Evolutionary conservation across 2,113 vertebrate species (phyloP), one percentile per base, ranked within the genome.

Genomic region (Cercocebus atys): DNA sequence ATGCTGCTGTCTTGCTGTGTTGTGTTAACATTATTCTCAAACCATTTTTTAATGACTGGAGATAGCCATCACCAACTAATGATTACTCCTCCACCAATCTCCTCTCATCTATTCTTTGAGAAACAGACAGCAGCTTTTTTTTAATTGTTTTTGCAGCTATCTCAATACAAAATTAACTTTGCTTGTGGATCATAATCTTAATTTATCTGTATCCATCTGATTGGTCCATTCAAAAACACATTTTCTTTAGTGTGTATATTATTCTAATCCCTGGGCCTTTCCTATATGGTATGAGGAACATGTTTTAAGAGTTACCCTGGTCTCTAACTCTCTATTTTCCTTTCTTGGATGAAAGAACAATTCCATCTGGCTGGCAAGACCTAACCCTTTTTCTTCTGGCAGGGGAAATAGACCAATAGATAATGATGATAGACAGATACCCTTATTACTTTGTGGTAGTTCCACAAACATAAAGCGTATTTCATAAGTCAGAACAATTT

Each of bases 151-250:
- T 85, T 79, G 25, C 11, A 92, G 17, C 13, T 93, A 45, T 68
- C 59, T 47, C 90, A 66, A 94, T 66, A 87, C 17, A 87, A 85
- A 95, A 43, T 18, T 86, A 50, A 94, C 95, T 72, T 18, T 66
- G 43, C 85, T 40, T 82, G 35, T 85, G n/a, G 86, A 84, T 84
- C n/a, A 92, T 30, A 88, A 96, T 32, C 57, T 91, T 93, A 73
- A 18, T 43, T 57, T 68, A 80, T 88, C 23, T 61, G 68, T 40
- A 59, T 86, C 45, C 50, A 76, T 43, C 32, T 50, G 5, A 55
- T 8, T 93, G 10, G 16, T 87, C 57, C 57, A 92, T 64, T 78
- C 11, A 30, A 40, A 30, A 92, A 38, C 75, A 95, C 43, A 16
- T 8, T 59, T 82, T 90, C 20, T 59, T 82, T 87, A 83, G 59